These are phyloP conservation scores for Antheraea yamamai DNA, from an alignment of 2,888 invertebrate species.

Conservation along the genomic window DNA sequence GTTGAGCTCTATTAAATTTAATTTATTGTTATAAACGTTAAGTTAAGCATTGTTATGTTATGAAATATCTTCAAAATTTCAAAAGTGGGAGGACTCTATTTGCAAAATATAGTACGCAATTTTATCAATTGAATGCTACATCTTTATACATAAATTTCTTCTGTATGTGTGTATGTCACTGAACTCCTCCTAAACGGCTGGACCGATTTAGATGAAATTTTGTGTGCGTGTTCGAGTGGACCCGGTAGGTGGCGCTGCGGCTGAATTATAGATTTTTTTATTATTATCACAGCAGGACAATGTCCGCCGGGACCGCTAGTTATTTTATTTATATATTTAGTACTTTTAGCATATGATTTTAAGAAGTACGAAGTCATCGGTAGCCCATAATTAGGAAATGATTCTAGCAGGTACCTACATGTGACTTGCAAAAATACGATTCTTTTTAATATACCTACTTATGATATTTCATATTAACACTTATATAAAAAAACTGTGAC, in stretches of 20 bases:
- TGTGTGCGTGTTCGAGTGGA: too few relatives aligned
- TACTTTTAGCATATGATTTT: neutral
- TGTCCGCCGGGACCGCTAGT: too few relatives aligned
- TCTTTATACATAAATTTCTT: too few relatives aligned
- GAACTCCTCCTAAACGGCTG: too few relatives aligned
- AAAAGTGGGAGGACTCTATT: neutral
- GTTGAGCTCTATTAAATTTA: neutral
- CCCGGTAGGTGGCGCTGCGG: too few relatives aligned
- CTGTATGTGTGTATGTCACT: too few relatives aligned
- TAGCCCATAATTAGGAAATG: neutral
- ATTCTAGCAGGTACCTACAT: neutral
- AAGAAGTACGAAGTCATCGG: neutral
- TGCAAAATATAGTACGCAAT: neutral
- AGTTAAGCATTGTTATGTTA: neutral
- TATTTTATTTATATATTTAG: too few relatives aligned
- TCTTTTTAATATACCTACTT: neutral
- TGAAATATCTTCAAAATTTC: neutral
- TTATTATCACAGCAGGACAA: too few relatives aligned
- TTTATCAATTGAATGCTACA: neutral
- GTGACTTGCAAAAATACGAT: neutral
- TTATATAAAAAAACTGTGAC: neutral
- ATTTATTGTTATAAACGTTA: neutral
- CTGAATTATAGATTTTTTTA: too few relatives aligned
- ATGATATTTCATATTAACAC: neutral
- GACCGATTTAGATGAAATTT: too few relatives aligned